Base-by-base conservation (phyloP, 1,140 invertebrate genomes). In the Armadillidium nasatum region DNA sequence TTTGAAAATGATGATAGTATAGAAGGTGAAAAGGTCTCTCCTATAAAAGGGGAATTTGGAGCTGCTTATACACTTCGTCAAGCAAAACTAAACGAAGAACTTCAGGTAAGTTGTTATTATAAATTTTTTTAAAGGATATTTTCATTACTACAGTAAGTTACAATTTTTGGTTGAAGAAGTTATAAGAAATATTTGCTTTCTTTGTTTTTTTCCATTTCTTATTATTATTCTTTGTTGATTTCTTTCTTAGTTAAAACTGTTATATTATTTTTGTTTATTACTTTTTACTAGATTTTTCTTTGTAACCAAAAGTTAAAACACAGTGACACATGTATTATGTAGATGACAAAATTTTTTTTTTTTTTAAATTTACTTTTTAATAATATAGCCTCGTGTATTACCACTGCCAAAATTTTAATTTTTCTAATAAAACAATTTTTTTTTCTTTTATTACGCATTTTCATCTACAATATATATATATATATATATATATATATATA, bases 61-160 rank as follows among this genome's bases (percentile, higher is more conserved):
- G 88, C 90, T 80, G 88, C 88, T 74, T 87, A 90, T 82, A 89
- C 90, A 0, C 84, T 89, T 74, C 87, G 88, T 76, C 89, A 90
- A 84, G 88, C 82, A 0, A 81, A 82, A 60, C 71, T 83, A n/a
- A 84, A 84, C 75, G 79, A 82, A 71, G 82, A 85, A 78, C 80
- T 85, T 11, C 80, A 83, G 74, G 82, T 82, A 77, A 74, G 71
- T 76, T n/a, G 19, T 44, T 77, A 44, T 43, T n/a, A 21, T 21
- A n/a, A n/a, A n/a, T n/a, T n/a, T 54, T 73, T 10, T 19, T 44
- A 46, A 46, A 11, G n/a, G 71, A 23, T 0, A 21, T n/a, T 13
- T 19, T 67, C 60, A 67, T 10, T 19, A 22, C 60, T 10, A 67
- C 22, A 67, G 10, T 19, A 11, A 67, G 19, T n/a, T n/a, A 43